A percentile compares a stretch with the other conserved stretches of the same genome.
Conservation (phyloP, 2,797 vertebrate species). For the Taeniopygia guttata region DNA sequence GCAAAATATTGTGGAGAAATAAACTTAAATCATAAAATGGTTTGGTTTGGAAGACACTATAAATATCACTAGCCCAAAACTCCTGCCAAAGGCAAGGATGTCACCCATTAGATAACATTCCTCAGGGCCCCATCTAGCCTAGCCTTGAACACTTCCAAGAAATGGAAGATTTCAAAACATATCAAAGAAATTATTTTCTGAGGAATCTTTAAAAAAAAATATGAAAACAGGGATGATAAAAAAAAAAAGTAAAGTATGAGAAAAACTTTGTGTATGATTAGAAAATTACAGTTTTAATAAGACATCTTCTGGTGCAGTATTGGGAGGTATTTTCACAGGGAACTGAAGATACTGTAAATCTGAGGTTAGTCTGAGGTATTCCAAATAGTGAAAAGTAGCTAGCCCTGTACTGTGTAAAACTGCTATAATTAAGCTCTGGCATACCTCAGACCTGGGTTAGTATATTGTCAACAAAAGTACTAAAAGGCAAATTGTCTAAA, state of each 20-base stretch:
- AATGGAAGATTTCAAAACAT: background rate
- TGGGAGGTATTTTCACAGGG: background rate
- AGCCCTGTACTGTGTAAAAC: background rate
- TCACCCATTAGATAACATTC: background rate
- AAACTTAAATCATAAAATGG: background rate
- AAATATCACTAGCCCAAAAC: background rate
- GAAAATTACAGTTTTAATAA: background rate
- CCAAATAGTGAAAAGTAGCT: background rate
- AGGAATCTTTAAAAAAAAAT: background rate
- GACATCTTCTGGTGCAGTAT: background rate
- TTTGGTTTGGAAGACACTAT: background rate
- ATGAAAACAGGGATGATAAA: background rate
- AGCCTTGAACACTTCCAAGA: background rate
- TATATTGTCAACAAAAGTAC: background rate
- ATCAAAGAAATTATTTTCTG: background rate
- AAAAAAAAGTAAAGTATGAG: background rate
- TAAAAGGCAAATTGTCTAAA: background rate
- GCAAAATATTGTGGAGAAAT: background rate
- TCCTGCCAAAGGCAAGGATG: background rate
- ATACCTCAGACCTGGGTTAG: background rate
- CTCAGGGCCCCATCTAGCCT: background rate
- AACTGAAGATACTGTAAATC: background rate
- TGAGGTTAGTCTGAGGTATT: background rate
- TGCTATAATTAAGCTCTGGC: background rate
- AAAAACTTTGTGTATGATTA: fast-evolving